A percentile compares a stretch with the other conserved stretches of the same genome.
Evolutionary conservation across 1,140 invertebrate genomes (phyloP).

Genomic region (Brachionus koreanus): DNA sequence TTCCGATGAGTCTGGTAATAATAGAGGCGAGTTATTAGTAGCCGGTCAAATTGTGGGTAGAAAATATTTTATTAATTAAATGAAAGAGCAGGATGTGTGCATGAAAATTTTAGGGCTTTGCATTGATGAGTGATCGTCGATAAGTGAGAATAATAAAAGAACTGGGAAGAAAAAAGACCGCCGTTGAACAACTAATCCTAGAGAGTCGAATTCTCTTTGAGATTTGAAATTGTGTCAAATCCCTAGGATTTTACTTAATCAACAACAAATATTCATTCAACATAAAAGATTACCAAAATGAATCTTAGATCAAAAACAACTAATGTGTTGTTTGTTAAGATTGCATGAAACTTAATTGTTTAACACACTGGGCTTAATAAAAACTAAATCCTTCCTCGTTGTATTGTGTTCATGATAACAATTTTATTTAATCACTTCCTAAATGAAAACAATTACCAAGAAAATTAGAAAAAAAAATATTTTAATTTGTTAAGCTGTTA

Average conservation of each 20-base stretch:
- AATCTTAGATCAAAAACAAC: slow-evolving; percentile 1
- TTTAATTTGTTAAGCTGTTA: too few relatives aligned
- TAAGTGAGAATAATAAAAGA: not conserved
- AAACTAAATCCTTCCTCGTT: not conserved
- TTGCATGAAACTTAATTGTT: slow-evolving; percentile 10
- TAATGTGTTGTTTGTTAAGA: slow-evolving; percentile 5
- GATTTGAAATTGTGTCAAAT: not conserved
- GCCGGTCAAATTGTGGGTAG: not conserved
- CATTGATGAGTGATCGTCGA: not conserved
- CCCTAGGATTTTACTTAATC: slow-evolving; percentile 1
- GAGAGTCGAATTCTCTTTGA: not conserved
- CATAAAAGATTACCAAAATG: not conserved
- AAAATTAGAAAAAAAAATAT: not conserved
- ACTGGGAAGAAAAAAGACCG: not conserved
- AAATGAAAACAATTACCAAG: not conserved
- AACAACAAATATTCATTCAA: not conserved
- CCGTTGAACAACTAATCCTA: not conserved
- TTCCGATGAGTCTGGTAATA: slow-evolving; percentile 5
- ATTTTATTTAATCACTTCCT: not conserved
- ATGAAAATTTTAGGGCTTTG: not conserved
- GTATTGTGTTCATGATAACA: not conserved
- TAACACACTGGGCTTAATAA: slow-evolving; percentile 19
- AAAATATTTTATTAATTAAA: not conserved
- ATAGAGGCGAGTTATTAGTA: not conserved
- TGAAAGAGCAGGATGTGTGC: not conserved